These are phyloP conservation scores for Parochlus steinenii DNA, from an alignment of 2,888 invertebrate genomes.

Conservation along the genomic window DNA sequence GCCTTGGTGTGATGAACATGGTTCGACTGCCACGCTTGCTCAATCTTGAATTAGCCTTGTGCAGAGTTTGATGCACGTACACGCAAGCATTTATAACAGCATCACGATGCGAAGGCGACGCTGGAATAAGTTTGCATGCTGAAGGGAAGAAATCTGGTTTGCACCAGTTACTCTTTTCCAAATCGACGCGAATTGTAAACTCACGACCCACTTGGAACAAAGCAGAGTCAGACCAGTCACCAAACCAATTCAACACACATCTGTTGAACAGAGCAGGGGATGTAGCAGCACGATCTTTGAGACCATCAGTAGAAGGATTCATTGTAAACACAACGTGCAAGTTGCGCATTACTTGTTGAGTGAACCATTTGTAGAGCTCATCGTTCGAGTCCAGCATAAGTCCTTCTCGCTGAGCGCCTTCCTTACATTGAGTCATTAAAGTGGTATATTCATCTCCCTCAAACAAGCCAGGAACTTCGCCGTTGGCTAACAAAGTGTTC, in stretches of 20 bases:
- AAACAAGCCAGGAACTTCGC: slow-evolving; percentile 87
- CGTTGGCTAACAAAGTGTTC: slow-evolving; percentile 97
- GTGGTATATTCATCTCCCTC: slow-evolving; percentile 98
- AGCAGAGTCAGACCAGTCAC: slow-evolving; percentile 97
- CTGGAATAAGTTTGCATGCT: slow-evolving; percentile 58
- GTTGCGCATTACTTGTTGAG: slow-evolving; percentile 97
- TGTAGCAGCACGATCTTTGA: slow-evolving; percentile 96
- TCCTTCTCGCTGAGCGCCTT: slow-evolving; percentile 95
- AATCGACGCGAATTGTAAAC: slow-evolving; percentile 88
- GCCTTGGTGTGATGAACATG: slow-evolving; percentile 94
- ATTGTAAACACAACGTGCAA: slow-evolving; percentile 99
- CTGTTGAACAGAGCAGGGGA: slow-evolving; percentile 98
- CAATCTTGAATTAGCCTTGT: slow-evolving; percentile 81
- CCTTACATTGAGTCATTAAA: slow-evolving; percentile 99
- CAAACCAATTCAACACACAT: slow-evolving; percentile 99
- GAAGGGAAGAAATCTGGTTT: slow-evolving; percentile 84
- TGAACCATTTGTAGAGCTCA: slow-evolving; percentile 99
- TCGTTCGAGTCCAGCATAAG: slow-evolving; percentile 97
- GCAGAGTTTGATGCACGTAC: slow-evolving; percentile 93
- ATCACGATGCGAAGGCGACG: slow-evolving; percentile 71
- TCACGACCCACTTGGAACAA: slow-evolving; percentile 91
- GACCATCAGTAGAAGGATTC: slow-evolving; percentile 97
- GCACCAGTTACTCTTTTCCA: slow-evolving; percentile 73
- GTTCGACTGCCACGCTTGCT: slow-evolving; percentile 85
- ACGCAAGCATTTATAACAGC: slow-evolving; percentile 98